A percentile compares a stretch with the other conserved stretches of the same genome.
These are phyloP conservation scores for Syrphus vitripennis DNA, from an alignment of 2,888 invertebrate species.

Conservation along the genomic window DNA sequence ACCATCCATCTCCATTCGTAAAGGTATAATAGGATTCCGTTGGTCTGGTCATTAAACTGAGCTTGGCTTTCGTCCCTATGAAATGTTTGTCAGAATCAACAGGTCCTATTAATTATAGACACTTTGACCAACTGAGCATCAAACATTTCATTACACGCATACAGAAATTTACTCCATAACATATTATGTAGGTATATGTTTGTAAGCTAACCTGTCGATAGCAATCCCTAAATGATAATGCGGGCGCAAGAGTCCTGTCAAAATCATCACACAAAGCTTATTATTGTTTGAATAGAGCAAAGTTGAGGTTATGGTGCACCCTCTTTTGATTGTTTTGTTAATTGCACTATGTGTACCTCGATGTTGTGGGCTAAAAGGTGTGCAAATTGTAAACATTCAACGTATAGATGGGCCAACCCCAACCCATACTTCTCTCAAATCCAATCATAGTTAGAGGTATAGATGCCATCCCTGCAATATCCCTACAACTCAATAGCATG, in stretches of 20 bases:
- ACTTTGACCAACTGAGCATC: constrained; percentile 4
- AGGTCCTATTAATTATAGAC: constrained; percentile 5
- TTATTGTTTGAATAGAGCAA: constrained; percentile 42
- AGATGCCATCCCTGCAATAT: neutral
- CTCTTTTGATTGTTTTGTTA: constrained; percentile 62
- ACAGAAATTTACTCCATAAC: neutral
- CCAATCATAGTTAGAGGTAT: neutral
- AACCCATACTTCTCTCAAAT: neutral
- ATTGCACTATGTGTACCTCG: constrained; percentile 47
- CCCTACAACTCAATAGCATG: neutral
- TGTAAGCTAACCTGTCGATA: neutral
- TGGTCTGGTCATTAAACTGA: neutral
- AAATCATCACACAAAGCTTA: constrained; percentile 55
- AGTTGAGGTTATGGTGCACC: neutral
- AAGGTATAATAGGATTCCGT: neutral
- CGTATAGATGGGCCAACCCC: neutral
- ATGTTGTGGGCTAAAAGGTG: constrained; percentile 39
- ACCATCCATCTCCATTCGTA: neutral
- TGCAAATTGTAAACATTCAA: neutral
- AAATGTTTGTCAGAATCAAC: neutral
- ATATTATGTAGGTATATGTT: neutral
- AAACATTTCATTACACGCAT: neutral
- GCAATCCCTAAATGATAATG: constrained; percentile 9
- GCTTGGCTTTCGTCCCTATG: neutral
- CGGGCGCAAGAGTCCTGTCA: constrained; percentile 21